Evolutionary conservation across 2,797 vertebrate species (phyloP).

Genomic region (Syngnathus acus): DNA sequence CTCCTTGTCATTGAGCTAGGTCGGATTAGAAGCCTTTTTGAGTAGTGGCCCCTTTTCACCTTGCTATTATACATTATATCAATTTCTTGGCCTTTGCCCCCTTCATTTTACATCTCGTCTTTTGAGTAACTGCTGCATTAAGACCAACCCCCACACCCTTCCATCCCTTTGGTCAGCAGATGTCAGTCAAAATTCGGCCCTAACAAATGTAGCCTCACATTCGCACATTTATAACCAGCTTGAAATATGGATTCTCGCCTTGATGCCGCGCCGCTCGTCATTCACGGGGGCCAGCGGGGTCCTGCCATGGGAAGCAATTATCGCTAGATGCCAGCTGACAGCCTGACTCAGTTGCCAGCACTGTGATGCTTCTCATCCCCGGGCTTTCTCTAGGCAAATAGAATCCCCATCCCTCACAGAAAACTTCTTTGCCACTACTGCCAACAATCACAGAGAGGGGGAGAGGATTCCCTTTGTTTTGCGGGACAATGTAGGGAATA

Average conservation of each 20-base stretch:
- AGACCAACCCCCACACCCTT: slow-evolving; percentile 53
- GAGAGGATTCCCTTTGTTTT: slow-evolving; percentile 87
- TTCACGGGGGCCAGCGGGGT: slow-evolving; percentile 72
- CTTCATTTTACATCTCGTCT: slow-evolving; percentile 21
- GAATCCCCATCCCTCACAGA: slow-evolving; percentile 90
- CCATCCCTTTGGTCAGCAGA: slow-evolving; percentile 73
- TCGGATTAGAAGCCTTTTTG: too few relatives aligned
- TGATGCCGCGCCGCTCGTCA: slow-evolving; percentile 44
- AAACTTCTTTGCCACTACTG: slow-evolving; percentile 89
- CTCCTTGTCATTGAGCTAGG: too few relatives aligned
- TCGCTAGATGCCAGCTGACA: slow-evolving; percentile 96
- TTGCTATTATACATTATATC: too few relatives aligned
- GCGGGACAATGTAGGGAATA: slow-evolving; percentile 73
- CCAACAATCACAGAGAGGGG: slow-evolving; percentile 85
- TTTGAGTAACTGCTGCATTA: slow-evolving; percentile 62
- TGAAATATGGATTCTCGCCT: slow-evolving; percentile 83
- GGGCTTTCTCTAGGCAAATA: slow-evolving; percentile 97
- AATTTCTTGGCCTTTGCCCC: not conserved
- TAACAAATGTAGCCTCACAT: slow-evolving; percentile 78
- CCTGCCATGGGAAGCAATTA: slow-evolving; percentile 99
- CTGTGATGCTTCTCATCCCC: slow-evolving; percentile 83
- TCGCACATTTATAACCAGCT: slow-evolving; percentile 84
- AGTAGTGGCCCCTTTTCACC: too few relatives aligned
- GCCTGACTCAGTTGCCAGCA: slow-evolving; percentile 84
- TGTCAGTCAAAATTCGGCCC: slow-evolving; percentile 84